phyloP scores from a whole-genome alignment of 2,797 vertebrate species.

The Eupleurogrammus muticus region DNA sequence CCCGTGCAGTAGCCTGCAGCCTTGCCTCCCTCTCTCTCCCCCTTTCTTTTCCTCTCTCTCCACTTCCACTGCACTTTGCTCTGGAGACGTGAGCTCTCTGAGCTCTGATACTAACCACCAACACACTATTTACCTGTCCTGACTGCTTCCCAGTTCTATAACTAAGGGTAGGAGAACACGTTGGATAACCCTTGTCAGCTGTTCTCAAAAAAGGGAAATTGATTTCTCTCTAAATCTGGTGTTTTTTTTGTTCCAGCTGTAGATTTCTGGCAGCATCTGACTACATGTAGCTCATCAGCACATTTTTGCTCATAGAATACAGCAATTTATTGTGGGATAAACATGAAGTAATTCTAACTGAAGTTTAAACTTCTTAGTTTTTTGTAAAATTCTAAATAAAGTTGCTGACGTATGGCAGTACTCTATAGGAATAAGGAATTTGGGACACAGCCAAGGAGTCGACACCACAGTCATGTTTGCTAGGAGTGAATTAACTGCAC shows the following conservation, averaged over 20 bases:
- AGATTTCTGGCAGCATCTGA: background rate
- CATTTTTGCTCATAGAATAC: background rate
- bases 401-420: background rate
- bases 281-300: background rate
- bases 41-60: conserved; percentile 2
- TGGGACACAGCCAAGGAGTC: conserved; percentile 41
- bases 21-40: conserved; percentile 17
- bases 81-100: conserved; percentile 40
- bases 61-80: conserved; percentile 44
- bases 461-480: conserved; percentile 9
- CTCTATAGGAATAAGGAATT: background rate
- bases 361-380: background rate
- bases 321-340: background rate
- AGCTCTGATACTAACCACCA: conserved; percentile 61
- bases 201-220: conserved; percentile 7
- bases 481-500: conserved; percentile 18
- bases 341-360: background rate
- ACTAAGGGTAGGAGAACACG: background rate
- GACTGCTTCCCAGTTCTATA: conserved; percentile 56
- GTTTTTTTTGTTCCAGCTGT: background rate
- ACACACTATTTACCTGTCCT: conserved; percentile 40
- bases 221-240: background rate
- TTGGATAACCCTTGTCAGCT: conserved; percentile 11
- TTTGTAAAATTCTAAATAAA: background rate
- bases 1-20: conserved; percentile 66